phyloP scores from a whole-genome alignment of 2,888 invertebrate genomes.

The Latheticus oryzae region DNA sequence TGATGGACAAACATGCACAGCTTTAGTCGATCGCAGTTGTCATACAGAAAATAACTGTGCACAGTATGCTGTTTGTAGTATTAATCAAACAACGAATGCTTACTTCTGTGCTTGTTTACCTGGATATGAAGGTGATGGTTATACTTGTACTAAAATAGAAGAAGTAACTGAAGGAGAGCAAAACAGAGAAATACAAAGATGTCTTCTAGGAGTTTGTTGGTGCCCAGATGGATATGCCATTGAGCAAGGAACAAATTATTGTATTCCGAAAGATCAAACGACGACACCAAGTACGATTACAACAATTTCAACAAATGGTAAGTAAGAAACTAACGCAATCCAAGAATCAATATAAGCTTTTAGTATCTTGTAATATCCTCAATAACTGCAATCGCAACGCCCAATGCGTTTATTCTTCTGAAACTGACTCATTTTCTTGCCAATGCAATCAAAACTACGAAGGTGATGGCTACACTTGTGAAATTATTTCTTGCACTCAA shows the following conservation, averaged over 20 bases:
- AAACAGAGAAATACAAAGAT: constrained; percentile 56
- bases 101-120: constrained; percentile 67
- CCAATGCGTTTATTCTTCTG: constrained; percentile 75
- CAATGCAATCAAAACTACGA: constrained; percentile 85
- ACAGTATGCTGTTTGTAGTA: constrained; percentile 67
- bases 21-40: constrained; percentile 65
- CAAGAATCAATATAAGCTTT: background rate
- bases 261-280: constrained; percentile 47
- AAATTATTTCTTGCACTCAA: constrained; percentile 69
- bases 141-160: constrained; percentile 59
- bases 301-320: constrained; percentile 11
- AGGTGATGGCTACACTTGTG: constrained; percentile 86
- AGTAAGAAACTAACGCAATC: background rate
- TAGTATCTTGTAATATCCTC: constrained; percentile 73
- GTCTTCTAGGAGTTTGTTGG: constrained; percentile 68
- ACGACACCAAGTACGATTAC: constrained; percentile 28
- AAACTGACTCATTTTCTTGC: constrained; percentile 73
- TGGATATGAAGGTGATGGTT: constrained; percentile 68
- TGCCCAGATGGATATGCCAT: constrained; percentile 70
- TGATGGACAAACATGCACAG: constrained; percentile 71
- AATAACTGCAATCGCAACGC: constrained; percentile 87
- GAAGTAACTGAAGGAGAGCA: constrained; percentile 37
- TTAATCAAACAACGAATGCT: constrained; percentile 56
- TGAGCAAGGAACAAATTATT: constrained; percentile 53
- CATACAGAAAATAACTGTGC: constrained; percentile 71